A percentile compares a stretch with the other conserved stretches of the same genome.
These are phyloP conservation scores for Clarias pachynema DNA, from an alignment of 2,797 vertebrate species.

Conservation along the genomic window DNA sequence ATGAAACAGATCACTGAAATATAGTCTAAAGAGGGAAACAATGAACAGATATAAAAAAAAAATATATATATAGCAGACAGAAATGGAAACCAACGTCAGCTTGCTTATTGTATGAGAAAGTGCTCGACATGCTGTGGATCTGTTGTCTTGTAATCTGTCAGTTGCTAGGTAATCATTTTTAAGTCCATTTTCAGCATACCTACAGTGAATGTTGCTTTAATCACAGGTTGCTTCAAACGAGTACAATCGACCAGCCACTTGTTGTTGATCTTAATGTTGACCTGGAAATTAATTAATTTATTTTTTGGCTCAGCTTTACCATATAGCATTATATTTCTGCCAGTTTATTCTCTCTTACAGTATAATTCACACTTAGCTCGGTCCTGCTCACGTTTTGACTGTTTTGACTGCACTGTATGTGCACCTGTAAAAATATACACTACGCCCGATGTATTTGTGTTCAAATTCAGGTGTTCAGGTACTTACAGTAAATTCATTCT, in stretches of 20 bases:
- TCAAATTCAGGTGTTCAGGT: neutral
- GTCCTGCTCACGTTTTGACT: neutral
- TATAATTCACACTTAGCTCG: neutral
- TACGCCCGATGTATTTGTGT: neutral
- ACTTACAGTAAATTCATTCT: neutral
- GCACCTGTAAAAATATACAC: neutral
- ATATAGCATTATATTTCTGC: constrained; percentile 5
- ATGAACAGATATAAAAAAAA: too few relatives aligned
- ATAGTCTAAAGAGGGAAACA: neutral
- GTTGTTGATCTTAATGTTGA: neutral
- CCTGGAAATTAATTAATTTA: neutral
- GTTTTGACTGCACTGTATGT: neutral
- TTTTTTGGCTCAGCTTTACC: neutral
- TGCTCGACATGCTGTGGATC: constrained; percentile 13
- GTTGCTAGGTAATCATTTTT: constrained; percentile 40
- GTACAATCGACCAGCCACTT: constrained; percentile 12
- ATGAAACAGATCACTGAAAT: constrained; percentile 5
- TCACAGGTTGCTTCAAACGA: constrained; percentile 17
- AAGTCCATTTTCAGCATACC: constrained; percentile 14
- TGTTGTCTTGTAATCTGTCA: constrained; percentile 13
- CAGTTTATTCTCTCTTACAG: neutral
- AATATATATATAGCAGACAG: neutral
- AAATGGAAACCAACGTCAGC: neutral
- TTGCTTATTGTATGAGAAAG: neutral
- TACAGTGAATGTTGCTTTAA: constrained; percentile 6